Evolutionary conservation across 64 coral and sea anemone species (phyloP), one percentile per base, ranked within the genome.

Genomic region (Actinia equina): DNA sequence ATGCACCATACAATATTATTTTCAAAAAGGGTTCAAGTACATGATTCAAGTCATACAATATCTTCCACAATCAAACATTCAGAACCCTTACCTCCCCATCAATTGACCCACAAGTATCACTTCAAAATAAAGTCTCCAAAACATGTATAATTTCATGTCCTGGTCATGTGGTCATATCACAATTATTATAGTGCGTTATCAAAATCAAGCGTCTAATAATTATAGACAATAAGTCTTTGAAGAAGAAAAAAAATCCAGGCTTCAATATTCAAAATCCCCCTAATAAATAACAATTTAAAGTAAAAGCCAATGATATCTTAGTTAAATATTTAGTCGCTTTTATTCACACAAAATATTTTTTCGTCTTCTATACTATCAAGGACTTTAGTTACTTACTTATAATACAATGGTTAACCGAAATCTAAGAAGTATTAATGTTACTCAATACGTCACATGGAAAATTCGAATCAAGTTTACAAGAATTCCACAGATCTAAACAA

Each of bases 261-360:
- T 49, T 6, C 7, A 49, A 49, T 49, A 49, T 49, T 49, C 4
- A 65, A n/a, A 65, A 57, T 12, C 55, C 55, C 55, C 55, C 10
- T 12, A 74, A 74, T 14, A 74, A 74, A 26, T n/a, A 41, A n/a
- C 1, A 37, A 37, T 37, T 37, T 37, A 25, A 81, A 81, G 22
- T 44, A 49, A n/a, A 9, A 81, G n/a, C n/a, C n/a, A n/a, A n/a
- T n/a, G n/a, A n/a, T n/a, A n/a, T n/a, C n/a, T n/a, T n/a, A n/a
- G 17, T 85, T 60, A 58, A 85, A 85, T 85, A 58, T 54, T 57
- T 85, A 60, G 41, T 63, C 52, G 30, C 52, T 41, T 85, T 85
- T 85, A 85, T 85, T 85, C 83, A 85, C 83, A 85, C 59, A 85
- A 85, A 85, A 85, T 85, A 85, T 63, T 60, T 62, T 52, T 81